Base-by-base conservation (phyloP, 2,888 invertebrate species). In the Cephus pulcher region DNA sequence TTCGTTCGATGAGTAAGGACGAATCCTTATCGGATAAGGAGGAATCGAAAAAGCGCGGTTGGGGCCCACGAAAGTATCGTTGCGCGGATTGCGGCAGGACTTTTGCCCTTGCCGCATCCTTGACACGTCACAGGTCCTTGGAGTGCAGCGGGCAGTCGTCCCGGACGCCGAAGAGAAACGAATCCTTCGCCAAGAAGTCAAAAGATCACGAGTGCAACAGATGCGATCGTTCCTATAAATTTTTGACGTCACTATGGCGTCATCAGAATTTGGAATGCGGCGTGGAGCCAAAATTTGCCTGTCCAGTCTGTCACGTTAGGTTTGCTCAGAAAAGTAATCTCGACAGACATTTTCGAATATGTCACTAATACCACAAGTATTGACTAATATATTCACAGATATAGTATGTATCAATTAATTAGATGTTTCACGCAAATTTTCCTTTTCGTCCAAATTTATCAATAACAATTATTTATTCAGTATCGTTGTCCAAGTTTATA, bases 221-320 rank as follows among this genome's bases (percentile, higher is more conserved):
- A 33, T 91, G 91, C 76, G 83, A 85, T 34, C 86, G 88, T 15
- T 82, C 80, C 3, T 91, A 91, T 77, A 86, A 89, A 0, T 89
- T 90, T 34, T 89, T 90, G 78, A 90, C 90, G 0, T 90, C 91
- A 0, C 79, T 91, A 0, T 91, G 90, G 89, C 86, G 91, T 69
- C 90, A 90, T 75, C 84, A 86, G 56, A 83, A 94, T 76, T 94
- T 94, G 86, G 94, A 94, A 84, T 94, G 94, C 85, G 94, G 94
- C 4, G 91, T 93, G 79, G 94, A 94, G 83, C 95, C 95, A 0
- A 93, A 93, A 84, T 94, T 94, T 87, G 92, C 93, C 79, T 95
- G 95, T 83, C 92, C 93, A 74, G 92, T 94, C 84, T 95, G 95
- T 89, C 93, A 93, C 84, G 93, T 93, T 86, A 93, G 93, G 86